Conservation (phyloP, 2,797 vertebrate species). For the Rhinophrynus dorsalis region DNA sequence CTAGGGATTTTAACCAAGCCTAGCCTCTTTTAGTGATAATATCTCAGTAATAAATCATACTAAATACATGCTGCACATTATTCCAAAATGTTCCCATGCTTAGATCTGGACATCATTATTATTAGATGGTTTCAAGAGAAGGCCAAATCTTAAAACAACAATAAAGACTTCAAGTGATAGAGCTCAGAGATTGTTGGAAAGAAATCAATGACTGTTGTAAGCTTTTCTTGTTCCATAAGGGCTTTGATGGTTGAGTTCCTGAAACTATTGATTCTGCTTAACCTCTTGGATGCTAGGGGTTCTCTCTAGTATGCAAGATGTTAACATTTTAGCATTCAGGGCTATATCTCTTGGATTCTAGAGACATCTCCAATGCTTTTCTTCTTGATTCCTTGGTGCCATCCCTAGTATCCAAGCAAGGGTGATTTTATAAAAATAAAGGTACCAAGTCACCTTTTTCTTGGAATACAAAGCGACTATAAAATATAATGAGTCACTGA, state of each 20-base stretch:
- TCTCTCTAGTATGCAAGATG: too few relatives aligned
- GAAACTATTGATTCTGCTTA: slow-evolving; percentile 1
- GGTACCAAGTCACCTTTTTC: too few relatives aligned
- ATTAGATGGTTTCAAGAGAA: slow-evolving; percentile 8
- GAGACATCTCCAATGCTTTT: too few relatives aligned
- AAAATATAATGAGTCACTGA: too few relatives aligned
- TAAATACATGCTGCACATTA: slow-evolving; percentile 9
- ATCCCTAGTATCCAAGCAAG: too few relatives aligned
- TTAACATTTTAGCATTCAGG: not conserved
- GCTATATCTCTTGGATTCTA: too few relatives aligned
- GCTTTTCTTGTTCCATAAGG: slow-evolving; percentile 35
- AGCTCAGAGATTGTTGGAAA: slow-evolving; percentile 34
- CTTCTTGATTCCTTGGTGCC: too few relatives aligned
- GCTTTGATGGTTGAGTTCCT: slow-evolving; percentile 13
- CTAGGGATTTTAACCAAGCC: slow-evolving; percentile 1
- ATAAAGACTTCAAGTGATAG: slow-evolving; percentile 44
- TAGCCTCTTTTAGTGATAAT: slow-evolving; percentile 34
- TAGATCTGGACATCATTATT: slow-evolving; percentile 36
- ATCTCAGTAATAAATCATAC: slow-evolving; percentile 27
- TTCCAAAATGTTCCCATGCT: slow-evolving; percentile 29
- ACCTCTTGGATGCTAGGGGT: too few relatives aligned
- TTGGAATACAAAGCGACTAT: too few relatives aligned
- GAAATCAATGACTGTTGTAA: slow-evolving; percentile 28
- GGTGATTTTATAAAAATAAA: too few relatives aligned
- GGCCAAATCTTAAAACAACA: slow-evolving; percentile 41